A percentile compares a stretch with the other conserved stretches of the same genome.
Evolutionary conservation across 2,113 vertebrate species (phyloP).

Genomic region (Vulpes lagopus): DNA sequence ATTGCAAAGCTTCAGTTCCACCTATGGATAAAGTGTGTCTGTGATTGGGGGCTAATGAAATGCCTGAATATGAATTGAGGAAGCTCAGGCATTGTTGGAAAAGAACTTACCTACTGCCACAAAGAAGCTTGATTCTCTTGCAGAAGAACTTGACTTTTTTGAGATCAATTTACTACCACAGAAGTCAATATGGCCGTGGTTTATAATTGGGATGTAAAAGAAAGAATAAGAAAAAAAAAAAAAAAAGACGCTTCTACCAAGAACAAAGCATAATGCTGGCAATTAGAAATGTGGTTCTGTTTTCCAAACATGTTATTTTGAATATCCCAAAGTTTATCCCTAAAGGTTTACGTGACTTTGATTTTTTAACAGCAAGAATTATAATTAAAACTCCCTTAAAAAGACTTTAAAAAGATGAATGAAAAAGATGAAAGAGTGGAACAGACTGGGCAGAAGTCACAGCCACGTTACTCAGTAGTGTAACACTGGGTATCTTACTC

Average conservation of each 20-base stretch:
- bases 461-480: neutral
- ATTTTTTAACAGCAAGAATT: conserved; percentile 79
- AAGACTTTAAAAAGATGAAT: neutral
- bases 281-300: conserved; percentile 88
- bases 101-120: conserved; percentile 96
- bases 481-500: neutral
- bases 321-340: conserved; percentile 85
- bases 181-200: conserved; percentile 99
- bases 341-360: conserved; percentile 83
- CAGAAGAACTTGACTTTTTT: conserved; percentile 97
- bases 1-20: conserved; percentile 96
- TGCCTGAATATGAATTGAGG: conserved; percentile 99
- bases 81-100: conserved; percentile 96
- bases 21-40: conserved; percentile 98
- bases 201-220: conserved; percentile 99
- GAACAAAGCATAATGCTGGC: conserved; percentile 90
- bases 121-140: conserved; percentile 95
- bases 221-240: conserved; percentile 95
- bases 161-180: conserved; percentile 98
- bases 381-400: conserved; percentile 62
- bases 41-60: conserved; percentile 98
- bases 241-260: conserved; percentile 95
- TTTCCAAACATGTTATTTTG: conserved; percentile 93
- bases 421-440: neutral
- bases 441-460: neutral